Conservation (phyloP, 2,888 invertebrate species). For the Drosophila fulvimacula region DNA sequence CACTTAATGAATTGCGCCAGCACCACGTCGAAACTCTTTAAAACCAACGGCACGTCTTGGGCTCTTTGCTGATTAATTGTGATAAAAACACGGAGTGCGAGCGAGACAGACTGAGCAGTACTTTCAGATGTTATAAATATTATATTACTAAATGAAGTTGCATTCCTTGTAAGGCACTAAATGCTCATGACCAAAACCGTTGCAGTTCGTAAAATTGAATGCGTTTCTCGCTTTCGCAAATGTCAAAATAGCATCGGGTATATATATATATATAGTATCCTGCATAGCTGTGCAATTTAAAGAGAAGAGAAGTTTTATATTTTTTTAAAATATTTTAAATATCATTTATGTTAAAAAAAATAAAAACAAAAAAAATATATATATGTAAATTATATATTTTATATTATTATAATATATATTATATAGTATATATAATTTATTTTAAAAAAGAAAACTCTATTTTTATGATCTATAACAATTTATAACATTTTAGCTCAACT, state of each 20-base stretch:
- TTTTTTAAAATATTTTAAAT: no score
- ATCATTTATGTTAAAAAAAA: no score
- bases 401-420: not conserved
- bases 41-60: slow-evolving; percentile 55
- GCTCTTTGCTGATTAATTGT: slow-evolving; percentile 64
- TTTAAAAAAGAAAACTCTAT: not conserved
- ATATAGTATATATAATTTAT: no score
- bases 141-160: slow-evolving; percentile 55
- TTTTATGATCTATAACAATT: not conserved
- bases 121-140: slow-evolving; percentile 46
- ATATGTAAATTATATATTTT: no score
- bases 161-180: slow-evolving; percentile 56
- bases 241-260: slow-evolving; percentile 12
- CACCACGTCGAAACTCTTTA: slow-evolving; percentile 49
- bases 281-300: not conserved
- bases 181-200: slow-evolving; percentile 49
- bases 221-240: slow-evolving; percentile 36
- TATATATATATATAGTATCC: slow-evolving; percentile 16
- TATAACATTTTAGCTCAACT: not conserved
- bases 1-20: slow-evolving; percentile 65
- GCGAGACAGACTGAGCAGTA: slow-evolving; percentile 1
- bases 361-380: no score
- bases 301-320: no score
- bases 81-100: slow-evolving; percentile 30
- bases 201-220: slow-evolving; percentile 18